Evolutionary conservation across 2,888 invertebrate species (phyloP), one percentile per base, ranked within the genome.

Genomic region (Marasmarcha lunaedactyla): DNA sequence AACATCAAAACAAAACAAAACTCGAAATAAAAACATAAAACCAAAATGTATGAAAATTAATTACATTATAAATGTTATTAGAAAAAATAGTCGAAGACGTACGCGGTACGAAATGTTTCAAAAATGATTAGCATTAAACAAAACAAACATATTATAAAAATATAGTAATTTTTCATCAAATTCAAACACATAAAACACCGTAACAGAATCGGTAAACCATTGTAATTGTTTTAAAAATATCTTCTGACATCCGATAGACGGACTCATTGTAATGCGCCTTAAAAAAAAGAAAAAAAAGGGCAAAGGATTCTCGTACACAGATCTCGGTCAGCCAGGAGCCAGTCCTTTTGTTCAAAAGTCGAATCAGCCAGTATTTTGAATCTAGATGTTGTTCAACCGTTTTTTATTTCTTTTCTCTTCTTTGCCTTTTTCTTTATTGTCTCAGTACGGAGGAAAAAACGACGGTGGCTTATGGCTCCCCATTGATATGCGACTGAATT

Each of bases 401-500:
- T 63, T 66, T 64, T 69, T 71, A 68, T 63, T 52, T 55, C 54
- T 58, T 66, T 74, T 63, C 52, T 52, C 3, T 60, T 59, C 63
- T 68, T 63, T 63, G 63, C 68, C 71, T 71, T 78, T 79, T 79
- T 79, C 76, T 77, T 79, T 83, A 79, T 79, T 79, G 78, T 79
- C 76, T 73, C 72, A 68, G 62, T 53, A 62, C 54, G 60, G 64
- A 63, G 54, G 65, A 69, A 67, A 72, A 73, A 64, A 67, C 59
- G 62, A 68, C 74, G 76, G 81, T 83, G 81, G 81, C 81, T 83
- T 83, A 83, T 83, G 81, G 79, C 70, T 76, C 77, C 73, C 79
- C 81, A 83, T 83, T 83, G 81, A 81, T 83, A 83, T 83, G 79
- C 79, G 76, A 73, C 74, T 78, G 78, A 72, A 78, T 78, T 77